Evolutionary conservation across 2,797 vertebrate genomes (phyloP).

Genomic region (Craterocephalus amniculus): DNA sequence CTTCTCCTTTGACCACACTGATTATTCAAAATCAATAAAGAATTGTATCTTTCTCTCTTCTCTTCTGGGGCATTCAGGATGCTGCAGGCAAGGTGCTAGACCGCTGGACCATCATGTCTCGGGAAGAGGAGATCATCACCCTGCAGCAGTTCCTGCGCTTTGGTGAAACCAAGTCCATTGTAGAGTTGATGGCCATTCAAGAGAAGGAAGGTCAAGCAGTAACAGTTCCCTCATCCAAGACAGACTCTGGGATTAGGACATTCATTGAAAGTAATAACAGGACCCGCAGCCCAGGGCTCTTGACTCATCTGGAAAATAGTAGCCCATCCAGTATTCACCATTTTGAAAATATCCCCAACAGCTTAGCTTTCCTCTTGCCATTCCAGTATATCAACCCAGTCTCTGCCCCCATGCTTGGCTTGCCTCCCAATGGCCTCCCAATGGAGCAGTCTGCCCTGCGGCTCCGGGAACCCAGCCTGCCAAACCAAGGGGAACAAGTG

Average conservation of each 20-base stretch:
- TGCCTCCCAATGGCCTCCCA: conserved; percentile 95
- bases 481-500: conserved; percentile 92
- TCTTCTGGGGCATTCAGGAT: conserved; percentile 94
- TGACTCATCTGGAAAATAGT: conserved; percentile 96
- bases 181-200: conserved; percentile 99
- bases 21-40: conserved; percentile 94
- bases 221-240: conserved; percentile 96
- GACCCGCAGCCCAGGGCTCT: conserved; percentile 94
- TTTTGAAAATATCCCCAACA: conserved; percentile 99
- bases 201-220: conserved; percentile 99
- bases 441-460: conserved; percentile 93
- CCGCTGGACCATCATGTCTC: conserved; percentile 99
- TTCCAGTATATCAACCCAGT: conserved; percentile 99
- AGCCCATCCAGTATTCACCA: conserved; percentile 99
- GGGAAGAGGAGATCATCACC: conserved; percentile 99
- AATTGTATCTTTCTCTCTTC: conserved; percentile 91
- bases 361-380: conserved; percentile 96
- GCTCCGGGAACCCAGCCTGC: conserved; percentile 91
- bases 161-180: conserved; percentile 99
- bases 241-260: conserved; percentile 98
- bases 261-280: conserved; percentile 99
- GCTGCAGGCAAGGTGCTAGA: conserved; percentile 99
- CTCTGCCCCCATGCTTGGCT: conserved; percentile 94
- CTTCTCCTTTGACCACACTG: conserved; percentile 81
- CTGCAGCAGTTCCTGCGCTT: conserved; percentile 99